Percentiles rank a stretch among this genome's conserved stretches.
These are phyloP conservation scores for Eupeodes corollae DNA, from an alignment of 1,140 invertebrate species.

Conservation along the genomic window DNA sequence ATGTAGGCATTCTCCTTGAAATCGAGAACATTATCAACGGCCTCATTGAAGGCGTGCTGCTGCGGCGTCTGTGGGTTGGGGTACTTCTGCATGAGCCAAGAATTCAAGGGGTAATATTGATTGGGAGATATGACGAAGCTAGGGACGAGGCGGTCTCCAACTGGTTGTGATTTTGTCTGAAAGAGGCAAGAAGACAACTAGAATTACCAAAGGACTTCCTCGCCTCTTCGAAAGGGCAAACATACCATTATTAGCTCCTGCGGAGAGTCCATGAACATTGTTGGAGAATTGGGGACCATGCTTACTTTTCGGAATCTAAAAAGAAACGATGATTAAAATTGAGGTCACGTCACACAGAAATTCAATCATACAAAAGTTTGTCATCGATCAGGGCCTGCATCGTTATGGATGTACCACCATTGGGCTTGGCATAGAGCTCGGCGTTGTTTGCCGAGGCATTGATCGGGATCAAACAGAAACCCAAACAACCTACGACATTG, in stretches of 20 bases:
- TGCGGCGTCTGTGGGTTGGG: constrained; percentile 15
- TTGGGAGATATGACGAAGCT: constrained; percentile 22
- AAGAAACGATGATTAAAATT: background rate
- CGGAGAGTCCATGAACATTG: constrained; percentile 9
- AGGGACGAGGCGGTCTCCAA: constrained; percentile 14
- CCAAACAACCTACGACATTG: constrained; percentile 19
- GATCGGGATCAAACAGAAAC: constrained; percentile 21
- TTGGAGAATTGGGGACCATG: constrained; percentile 3
- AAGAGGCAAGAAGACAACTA: background rate
- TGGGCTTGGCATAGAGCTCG: background rate
- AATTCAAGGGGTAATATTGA: constrained; percentile 18
- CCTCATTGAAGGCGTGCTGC: constrained; percentile 28
- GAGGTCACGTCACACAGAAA: background rate
- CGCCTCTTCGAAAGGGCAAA: too few relatives aligned
- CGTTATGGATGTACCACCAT: constrained; percentile 6
- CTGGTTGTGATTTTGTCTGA: constrained; percentile 4
- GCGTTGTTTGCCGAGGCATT: background rate
- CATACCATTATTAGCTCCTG: too few relatives aligned
- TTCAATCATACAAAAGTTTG: constrained; percentile 14
- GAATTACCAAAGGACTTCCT: too few relatives aligned
- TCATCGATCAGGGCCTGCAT: constrained; percentile 26
- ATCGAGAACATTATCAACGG: constrained; percentile 21
- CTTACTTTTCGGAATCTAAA: constrained; percentile 18
- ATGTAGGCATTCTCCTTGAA: constrained; percentile 23
- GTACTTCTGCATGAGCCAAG: constrained; percentile 26